Base-by-base conservation (phyloP, 2,113 vertebrate genomes). In the Lipotes vexillifer region DNA sequence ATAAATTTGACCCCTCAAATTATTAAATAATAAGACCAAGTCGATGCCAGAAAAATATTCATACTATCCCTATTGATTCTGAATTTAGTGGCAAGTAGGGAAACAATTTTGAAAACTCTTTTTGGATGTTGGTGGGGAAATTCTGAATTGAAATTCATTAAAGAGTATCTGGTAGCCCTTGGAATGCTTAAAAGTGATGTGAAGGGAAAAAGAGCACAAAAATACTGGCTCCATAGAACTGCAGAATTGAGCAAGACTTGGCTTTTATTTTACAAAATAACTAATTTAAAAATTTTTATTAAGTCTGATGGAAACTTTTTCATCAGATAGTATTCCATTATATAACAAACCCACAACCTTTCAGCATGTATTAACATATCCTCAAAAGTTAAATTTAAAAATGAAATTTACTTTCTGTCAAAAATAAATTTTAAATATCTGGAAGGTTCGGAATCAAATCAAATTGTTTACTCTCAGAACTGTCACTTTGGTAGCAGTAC, bases 191-290 rank as follows among this genome's bases (percentile, higher is more conserved):
- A 82, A 90, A 94, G 17, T 93, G 46, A 52, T 33, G 8, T 59
- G 11, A 36, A 90, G 27, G 27, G 25, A 49, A 80, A 71, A 61
- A 63, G 1, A 89, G 5, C 49, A 63, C 61, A 93, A 86, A 95
- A 89, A 96, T 63, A 93, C 23, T 75, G 83, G n/a, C 74, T 96
- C n/a, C 25, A 20, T 38, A 90, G 38, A 86, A 36, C 1, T 72
- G 14, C 13, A 94, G 63, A 91, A 71, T 3, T 71, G 18, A 95
- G 49, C 31, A 90, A 81, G 41, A 4, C 65, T 97, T 96, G 29
- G n/a, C 41, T 85, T 97, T 91, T 41, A 23, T 77, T 86, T 92
- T 95, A 38, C 46, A 85, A 90, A 80, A 85, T 71, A 88, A 85
- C 20, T 49, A 75, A 78, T 81, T 68, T 68, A 1, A 72, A 81